Percentiles rank a stretch among this genome's conserved stretches.
phyloP scores from a whole-genome alignment of 2,888 invertebrate genomes.

The Cyaniris semiargus region DNA sequence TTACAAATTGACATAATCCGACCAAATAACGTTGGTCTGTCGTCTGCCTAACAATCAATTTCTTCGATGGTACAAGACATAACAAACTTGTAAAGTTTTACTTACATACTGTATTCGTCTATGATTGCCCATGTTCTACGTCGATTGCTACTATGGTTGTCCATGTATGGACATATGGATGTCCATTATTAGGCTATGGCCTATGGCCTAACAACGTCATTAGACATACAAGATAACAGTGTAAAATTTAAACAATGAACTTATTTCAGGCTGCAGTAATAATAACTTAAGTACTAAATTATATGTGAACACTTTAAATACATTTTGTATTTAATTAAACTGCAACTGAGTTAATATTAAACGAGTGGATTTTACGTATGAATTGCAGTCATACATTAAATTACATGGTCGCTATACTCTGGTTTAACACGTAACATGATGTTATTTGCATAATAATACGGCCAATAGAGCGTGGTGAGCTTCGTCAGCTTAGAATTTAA shows the following conservation, averaged over 20 bases:
- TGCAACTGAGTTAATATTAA: neutral
- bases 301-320: neutral
- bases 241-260: neutral
- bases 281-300: neutral
- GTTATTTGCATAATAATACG: constrained; percentile 21
- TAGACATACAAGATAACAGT: too few relatives aligned
- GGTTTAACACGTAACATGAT: constrained; percentile 15
- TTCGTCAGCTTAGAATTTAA: neutral
- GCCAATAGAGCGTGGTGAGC: neutral
- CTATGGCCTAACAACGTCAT: too few relatives aligned
- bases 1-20: too few relatives aligned
- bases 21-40: too few relatives aligned
- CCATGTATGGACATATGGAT: too few relatives aligned
- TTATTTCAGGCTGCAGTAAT: neutral
- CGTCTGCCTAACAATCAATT: too few relatives aligned
- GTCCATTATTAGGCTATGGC: too few relatives aligned
- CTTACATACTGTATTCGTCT: too few relatives aligned
- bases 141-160: too few relatives aligned
- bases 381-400: neutral
- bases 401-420: neutral
- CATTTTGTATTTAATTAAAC: neutral
- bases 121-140: too few relatives aligned
- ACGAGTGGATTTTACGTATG: neutral
- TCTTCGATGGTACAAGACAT: too few relatives aligned
- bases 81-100: too few relatives aligned